These are phyloP conservation scores for Tenualosa thibaudeaui DNA, from an alignment of 2,797 vertebrate genomes.

Conservation along the genomic window DNA sequence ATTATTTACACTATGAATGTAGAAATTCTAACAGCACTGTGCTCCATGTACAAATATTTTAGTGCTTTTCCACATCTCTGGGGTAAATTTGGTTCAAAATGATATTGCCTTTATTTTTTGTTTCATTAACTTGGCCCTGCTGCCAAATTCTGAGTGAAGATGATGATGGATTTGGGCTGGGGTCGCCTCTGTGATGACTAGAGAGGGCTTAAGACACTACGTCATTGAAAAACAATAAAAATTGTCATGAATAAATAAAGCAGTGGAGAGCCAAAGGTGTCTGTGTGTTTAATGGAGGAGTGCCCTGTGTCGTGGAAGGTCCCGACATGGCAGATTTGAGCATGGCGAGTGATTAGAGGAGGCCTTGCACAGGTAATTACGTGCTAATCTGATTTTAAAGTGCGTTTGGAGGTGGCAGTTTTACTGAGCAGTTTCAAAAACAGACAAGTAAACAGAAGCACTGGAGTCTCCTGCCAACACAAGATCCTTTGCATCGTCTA, in stretches of 20 bases:
- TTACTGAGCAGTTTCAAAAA: background rate
- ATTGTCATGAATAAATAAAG: constrained; percentile 24
- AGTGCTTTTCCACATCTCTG: background rate
- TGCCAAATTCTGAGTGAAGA: background rate
- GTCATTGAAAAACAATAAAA: constrained; percentile 9
- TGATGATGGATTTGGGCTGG: constrained; percentile 18
- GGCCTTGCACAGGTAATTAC: constrained; percentile 56
- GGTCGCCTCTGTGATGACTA: background rate
- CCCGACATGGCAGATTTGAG: constrained; percentile 55
- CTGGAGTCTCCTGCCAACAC: background rate
- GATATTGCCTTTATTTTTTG: background rate
- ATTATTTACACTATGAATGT: background rate
- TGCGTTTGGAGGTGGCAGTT: constrained; percentile 5
- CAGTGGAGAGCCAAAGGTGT: background rate
- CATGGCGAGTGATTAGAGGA: constrained; percentile 56
- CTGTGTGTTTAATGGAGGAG: constrained; percentile 43
- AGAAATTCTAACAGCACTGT: background rate
- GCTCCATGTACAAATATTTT: background rate
- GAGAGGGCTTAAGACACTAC: background rate
- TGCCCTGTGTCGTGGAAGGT: constrained; percentile 48
- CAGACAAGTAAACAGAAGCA: background rate
- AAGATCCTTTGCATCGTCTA: background rate
- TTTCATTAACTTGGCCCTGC: background rate
- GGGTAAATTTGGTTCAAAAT: background rate
- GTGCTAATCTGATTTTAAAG: constrained; percentile 42